phyloP scores from a whole-genome alignment of 2,113 vertebrate genomes.

The Balaeniceps rex region DNA sequence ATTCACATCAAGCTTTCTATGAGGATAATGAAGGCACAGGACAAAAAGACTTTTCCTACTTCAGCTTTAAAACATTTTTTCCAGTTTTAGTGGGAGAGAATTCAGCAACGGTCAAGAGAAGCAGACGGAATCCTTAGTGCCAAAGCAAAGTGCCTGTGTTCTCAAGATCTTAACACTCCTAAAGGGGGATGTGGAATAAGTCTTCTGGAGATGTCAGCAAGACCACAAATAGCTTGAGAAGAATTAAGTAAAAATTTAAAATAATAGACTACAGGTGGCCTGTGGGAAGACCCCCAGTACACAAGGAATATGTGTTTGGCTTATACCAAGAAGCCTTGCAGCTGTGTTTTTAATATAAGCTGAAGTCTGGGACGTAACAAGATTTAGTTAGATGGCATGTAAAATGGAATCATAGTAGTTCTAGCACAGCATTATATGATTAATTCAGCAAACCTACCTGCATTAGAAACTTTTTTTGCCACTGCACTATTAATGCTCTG shows the following conservation, averaged over 20 bases:
- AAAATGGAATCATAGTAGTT: not conserved
- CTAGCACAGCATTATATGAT: not conserved
- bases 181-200: constrained; percentile 9
- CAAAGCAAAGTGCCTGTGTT: constrained; percentile 17
- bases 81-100: constrained; percentile 9
- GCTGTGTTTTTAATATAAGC: constrained; percentile 41
- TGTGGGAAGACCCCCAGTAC: constrained; percentile 40
- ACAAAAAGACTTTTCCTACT: not conserved
- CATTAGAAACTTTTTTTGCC: not conserved
- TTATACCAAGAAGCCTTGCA: not conserved
- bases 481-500: not conserved
- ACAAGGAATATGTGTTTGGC: constrained; percentile 34
- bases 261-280: constrained; percentile 35
- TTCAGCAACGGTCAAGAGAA: not conserved
- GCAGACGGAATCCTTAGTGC: not conserved
- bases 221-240: constrained; percentile 53
- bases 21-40: not conserved
- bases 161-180: constrained; percentile 34
- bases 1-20: not conserved
- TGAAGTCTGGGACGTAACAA: not conserved
- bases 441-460: not conserved
- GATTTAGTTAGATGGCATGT: not conserved
- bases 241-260: constrained; percentile 53
- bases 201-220: constrained; percentile 42
- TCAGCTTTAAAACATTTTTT: not conserved